Evolutionary conservation across 2,797 vertebrate genomes (phyloP), one percentile per base, ranked within the genome.

Genomic region (Muscicapa comitata): DNA sequence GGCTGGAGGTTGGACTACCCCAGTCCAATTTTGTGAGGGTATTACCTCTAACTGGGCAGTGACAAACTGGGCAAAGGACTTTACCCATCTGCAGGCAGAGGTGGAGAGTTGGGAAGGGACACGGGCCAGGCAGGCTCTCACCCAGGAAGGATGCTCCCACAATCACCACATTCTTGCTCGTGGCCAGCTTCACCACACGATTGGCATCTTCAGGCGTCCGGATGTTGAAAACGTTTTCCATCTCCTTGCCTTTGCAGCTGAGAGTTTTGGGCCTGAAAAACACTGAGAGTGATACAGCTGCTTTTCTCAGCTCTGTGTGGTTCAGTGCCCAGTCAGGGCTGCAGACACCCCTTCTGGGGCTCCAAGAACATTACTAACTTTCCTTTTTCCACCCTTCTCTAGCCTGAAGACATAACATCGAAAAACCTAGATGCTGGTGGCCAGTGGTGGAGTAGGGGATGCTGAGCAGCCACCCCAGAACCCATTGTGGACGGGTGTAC

Each of bases 141-240:
- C 99, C 99, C 55, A 99, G 97, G 96, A 99, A 99, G 23, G 99
- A 99, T 1, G 99, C 99, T 83, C 99, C 99, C 78, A 99, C 99
- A 0, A 99, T 98, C n/a, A 99, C 99, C 1, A 98, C 99, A 0
- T 99, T 99, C 96, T 98, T 99, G 98, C 99, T 99, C 12, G 98
- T 98, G 90, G 99, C 99, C 90, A 99, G 97, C 79, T 98, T 98
- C 51, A 98, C 99, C 42, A 99, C 98, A 18, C 98, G 98, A 96
- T 99, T 99, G 29, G 99, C 99, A 28, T 99, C 99, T 92, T 99
- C 99, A 0, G 99, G 99, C 0, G 99, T 99, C 84, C 98, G 97
- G 94, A 99, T 98, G 86, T 99, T 98, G 95, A 99, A 99, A 84
- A 99, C 99, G 0, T 99, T 99, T 95, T 98, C 98, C 66, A 99